Conservation (phyloP, 2,113 vertebrate genomes). For the Myrmecobius fasciatus region DNA sequence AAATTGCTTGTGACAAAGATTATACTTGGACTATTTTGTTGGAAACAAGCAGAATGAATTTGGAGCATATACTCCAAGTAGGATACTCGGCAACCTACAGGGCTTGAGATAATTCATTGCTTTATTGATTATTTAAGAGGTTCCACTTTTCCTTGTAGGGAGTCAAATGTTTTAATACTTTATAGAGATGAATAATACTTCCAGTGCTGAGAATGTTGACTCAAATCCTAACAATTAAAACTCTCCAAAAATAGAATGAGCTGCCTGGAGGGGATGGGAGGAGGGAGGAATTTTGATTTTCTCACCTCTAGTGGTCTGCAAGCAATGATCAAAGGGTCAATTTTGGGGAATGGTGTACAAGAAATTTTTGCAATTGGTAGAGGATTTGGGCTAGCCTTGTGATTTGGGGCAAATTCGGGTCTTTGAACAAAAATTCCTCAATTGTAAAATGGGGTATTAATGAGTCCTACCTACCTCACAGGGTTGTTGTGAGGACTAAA, state of each 20-base stretch:
- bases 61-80: not conserved
- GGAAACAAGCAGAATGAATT: not conserved
- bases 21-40: not conserved
- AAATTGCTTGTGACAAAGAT: not conserved
- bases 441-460: not conserved
- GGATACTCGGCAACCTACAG: not conserved
- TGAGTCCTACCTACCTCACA: not conserved
- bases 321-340: not conserved
- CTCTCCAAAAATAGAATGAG: not conserved
- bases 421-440: not conserved
- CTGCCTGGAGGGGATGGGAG: not conserved
- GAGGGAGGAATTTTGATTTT: not conserved
- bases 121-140: not conserved
- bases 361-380: not conserved
- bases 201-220: not conserved
- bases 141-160: slow-evolving; percentile 44
- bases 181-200: slow-evolving; percentile 25
- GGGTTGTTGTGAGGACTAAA: not conserved
- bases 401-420: not conserved
- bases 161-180: slow-evolving; percentile 13
- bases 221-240: not conserved
- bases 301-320: not conserved
- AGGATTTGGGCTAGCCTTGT: not conserved
- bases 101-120: not conserved
- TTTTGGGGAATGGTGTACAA: not conserved